Percentiles rank a stretch among this genome's conserved stretches.
Evolutionary conservation across 2,113 vertebrate species (phyloP).

Genomic region (Lucifuga dentata): DNA sequence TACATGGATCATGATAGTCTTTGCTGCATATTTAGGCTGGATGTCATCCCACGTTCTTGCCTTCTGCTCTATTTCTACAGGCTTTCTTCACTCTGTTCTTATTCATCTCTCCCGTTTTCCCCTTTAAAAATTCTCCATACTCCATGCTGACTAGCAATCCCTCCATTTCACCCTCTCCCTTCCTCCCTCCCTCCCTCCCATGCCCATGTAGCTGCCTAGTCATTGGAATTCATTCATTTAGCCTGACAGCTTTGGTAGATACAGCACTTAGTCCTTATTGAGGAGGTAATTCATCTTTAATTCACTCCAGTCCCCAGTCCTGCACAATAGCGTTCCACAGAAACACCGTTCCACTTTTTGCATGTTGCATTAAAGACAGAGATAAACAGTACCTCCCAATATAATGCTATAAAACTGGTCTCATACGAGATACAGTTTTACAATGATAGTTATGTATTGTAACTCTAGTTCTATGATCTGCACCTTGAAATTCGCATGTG

Average conservation of each 20-base stretch:
- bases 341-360: too few relatives aligned
- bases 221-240: slow-evolving; percentile 63
- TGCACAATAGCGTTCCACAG: too few relatives aligned
- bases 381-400: too few relatives aligned
- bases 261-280: slow-evolving; percentile 66
- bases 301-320: slow-evolving; percentile 28
- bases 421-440: too few relatives aligned
- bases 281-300: slow-evolving; percentile 58
- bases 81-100: not conserved
- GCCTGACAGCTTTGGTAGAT: slow-evolving; percentile 62
- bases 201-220: slow-evolving; percentile 43
- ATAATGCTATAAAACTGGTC: too few relatives aligned
- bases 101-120: slow-evolving; percentile 14
- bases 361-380: too few relatives aligned
- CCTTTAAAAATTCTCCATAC: not conserved
- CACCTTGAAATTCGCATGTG: too few relatives aligned
- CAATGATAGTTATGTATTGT: too few relatives aligned
- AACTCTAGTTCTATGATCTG: too few relatives aligned
- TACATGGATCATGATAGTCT: slow-evolving; percentile 30
- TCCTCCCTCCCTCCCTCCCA: slow-evolving; percentile 1
- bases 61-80: slow-evolving; percentile 1
- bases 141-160: slow-evolving; percentile 40
- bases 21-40: slow-evolving; percentile 21
- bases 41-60: slow-evolving; percentile 24
- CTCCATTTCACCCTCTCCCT: slow-evolving; percentile 4